Evolutionary conservation across 2,113 vertebrate species (phyloP), one percentile per base, ranked within the genome.

Genomic region (Oxyura jamaicensis): DNA sequence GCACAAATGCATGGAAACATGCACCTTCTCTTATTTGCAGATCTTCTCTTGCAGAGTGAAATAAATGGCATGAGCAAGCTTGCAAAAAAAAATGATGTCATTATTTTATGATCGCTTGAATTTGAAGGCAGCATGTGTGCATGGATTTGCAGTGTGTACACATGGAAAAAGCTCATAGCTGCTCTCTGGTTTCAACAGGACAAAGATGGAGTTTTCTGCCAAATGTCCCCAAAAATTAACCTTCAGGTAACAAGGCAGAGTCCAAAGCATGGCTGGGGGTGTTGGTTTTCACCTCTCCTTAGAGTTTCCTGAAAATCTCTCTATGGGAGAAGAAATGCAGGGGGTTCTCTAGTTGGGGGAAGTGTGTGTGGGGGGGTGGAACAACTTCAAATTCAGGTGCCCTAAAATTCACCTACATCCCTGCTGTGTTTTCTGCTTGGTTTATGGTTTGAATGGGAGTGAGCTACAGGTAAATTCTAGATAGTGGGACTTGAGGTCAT

Each of bases 1-100:
- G 36, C 22, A 33, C 28, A 52, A 7, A 19, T 3, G 6, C 48
- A 25, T 6, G 28, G 72, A 53, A 41, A 52, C 0, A 0, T 52
- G 46, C n/a, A 15, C 44, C 46, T 74, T 19, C 10, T 23, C 31
- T 81, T 60, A 67, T 41, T 53, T 77, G 50, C 10, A 73, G 53
- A 56, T 1, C 46, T 56, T 1, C 48, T 56, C n/a, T 13, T 79
- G 72, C 19, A 56, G 67, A 26, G 11, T 35, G 66, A n/a, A 62
- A 59, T 36, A 59, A 84, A n/a, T 1, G 5, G 18, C 44, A 31
- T 3, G 26, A 80, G 26, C 50, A 42, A 80, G 46, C 29, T 69
- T 28, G 60, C 55, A 35, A 62, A 35, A 62, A 58, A 55, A 63
- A 19, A 25, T 4, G 21, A 22, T 44, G 19, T n/a, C 1, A 0